Conservation (phyloP, 2,888 invertebrate genomes). For the Drosophila nr. perissopoda region DNA sequence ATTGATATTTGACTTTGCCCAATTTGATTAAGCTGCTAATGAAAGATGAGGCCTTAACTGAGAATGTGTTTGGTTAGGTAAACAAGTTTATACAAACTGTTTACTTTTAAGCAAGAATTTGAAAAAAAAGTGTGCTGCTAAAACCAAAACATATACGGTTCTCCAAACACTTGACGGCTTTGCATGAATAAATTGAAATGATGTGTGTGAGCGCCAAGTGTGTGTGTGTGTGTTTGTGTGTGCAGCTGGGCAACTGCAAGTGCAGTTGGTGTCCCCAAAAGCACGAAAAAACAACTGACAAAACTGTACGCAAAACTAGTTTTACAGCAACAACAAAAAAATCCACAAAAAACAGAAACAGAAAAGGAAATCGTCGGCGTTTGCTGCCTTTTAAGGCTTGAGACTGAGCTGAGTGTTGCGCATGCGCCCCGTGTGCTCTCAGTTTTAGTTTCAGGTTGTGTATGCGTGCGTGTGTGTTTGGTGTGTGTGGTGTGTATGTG, state of each 20-base stretch:
- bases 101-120: constrained; percentile 53
- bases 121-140: constrained; percentile 63
- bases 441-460: constrained; percentile 34
- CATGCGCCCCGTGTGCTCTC: constrained; percentile 48
- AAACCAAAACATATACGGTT: constrained; percentile 52
- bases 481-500: constrained; percentile 38
- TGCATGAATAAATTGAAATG: constrained; percentile 61
- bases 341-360: constrained; percentile 39
- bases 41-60: not conserved
- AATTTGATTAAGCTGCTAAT: constrained; percentile 6
- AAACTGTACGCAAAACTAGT: constrained; percentile 71
- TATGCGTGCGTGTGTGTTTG: constrained; percentile 23
- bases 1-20: not conserved
- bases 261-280: constrained; percentile 67
- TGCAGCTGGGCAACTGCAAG: constrained; percentile 65
- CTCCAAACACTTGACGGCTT: constrained; percentile 41
- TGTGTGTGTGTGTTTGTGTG: constrained; percentile 5
- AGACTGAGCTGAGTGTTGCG: constrained; percentile 46
- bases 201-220: not conserved
- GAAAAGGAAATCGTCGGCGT: constrained; percentile 78
- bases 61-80: constrained; percentile 16
- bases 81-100: constrained; percentile 66
- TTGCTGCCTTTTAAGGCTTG: constrained; percentile 71
- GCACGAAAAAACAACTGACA: constrained; percentile 24
- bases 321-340: constrained; percentile 53